phyloP scores from a whole-genome alignment of 2,888 invertebrate species.

The Clanis bilineata region DNA sequence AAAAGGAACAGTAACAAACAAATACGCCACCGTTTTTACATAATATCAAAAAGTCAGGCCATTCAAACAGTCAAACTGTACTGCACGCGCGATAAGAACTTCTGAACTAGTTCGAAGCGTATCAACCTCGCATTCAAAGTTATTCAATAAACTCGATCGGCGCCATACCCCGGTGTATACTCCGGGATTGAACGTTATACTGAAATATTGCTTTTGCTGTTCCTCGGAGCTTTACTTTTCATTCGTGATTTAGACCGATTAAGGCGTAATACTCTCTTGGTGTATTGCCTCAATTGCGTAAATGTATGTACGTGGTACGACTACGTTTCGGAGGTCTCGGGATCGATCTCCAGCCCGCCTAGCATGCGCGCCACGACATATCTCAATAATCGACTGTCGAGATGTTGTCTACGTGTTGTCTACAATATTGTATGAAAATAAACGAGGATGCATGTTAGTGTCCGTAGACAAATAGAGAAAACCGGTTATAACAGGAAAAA shows the following conservation, averaged over 20 bases:
- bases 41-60: not conserved
- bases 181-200: not conserved
- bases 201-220: not conserved
- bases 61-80: not conserved
- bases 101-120: not conserved
- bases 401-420: no score
- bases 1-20: not conserved
- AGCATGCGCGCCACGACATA: no score
- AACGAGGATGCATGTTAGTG: no score
- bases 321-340: no score
- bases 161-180: not conserved
- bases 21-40: not conserved
- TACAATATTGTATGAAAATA: no score
- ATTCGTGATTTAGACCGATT: not conserved
- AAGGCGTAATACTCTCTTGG: no score
- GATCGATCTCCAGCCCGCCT: no score
- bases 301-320: no score
- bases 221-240: not conserved
- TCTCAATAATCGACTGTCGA: no score
- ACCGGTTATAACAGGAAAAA: no score
- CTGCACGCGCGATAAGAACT: not conserved
- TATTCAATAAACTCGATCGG: conserved; percentile 3
- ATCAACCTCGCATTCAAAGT: conserved; percentile 8
- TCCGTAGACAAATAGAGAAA: no score
- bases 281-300: no score